A percentile compares a stretch with the other conserved stretches of the same genome.
These are phyloP conservation scores for Acropora tenuis DNA, from an alignment of 64 coral and sea anemone species.

Conservation along the genomic window DNA sequence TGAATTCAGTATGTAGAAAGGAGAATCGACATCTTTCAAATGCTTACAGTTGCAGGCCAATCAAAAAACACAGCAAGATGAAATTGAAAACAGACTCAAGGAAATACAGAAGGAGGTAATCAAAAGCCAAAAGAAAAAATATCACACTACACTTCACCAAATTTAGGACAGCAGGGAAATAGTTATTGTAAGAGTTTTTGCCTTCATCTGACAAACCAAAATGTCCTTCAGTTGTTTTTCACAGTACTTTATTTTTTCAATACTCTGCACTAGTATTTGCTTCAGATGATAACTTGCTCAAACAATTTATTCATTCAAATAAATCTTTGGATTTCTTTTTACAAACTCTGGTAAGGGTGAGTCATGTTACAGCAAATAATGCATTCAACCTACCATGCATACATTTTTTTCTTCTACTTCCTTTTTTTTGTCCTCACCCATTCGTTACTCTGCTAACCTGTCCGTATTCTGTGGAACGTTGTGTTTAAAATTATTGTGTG, in stretches of 20 bases:
- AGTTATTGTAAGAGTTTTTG: not conserved
- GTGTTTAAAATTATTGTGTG: slow-evolving; percentile 10
- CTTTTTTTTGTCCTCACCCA: not conserved
- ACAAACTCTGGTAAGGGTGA: too few species aligned
- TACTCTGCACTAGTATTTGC: too few species aligned
- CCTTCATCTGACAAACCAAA: too few species aligned
- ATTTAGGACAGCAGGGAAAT: not conserved
- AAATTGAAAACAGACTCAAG: slow-evolving; percentile 84
- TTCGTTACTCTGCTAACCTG: slow-evolving; percentile 9
- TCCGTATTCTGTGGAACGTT: not conserved
- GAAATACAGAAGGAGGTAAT: slow-evolving; percentile 94
- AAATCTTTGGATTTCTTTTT: too few species aligned
- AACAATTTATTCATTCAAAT: too few species aligned
- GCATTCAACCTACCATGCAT: too few species aligned
- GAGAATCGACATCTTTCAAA: not conserved
- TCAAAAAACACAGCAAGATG: slow-evolving; percentile 91
- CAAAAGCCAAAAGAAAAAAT: not conserved
- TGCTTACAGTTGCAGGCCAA: slow-evolving; percentile 84
- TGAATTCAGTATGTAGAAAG: too few species aligned
- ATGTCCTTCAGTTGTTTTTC: too few species aligned
- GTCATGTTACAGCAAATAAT: too few species aligned
- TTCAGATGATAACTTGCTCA: too few species aligned
- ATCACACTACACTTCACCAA: not conserved
- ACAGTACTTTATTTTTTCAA: too few species aligned
- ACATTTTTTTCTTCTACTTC: not conserved